These are phyloP conservation scores for Parapsyche elsis DNA, from an alignment of 1,140 invertebrate species.

Conservation along the genomic window DNA sequence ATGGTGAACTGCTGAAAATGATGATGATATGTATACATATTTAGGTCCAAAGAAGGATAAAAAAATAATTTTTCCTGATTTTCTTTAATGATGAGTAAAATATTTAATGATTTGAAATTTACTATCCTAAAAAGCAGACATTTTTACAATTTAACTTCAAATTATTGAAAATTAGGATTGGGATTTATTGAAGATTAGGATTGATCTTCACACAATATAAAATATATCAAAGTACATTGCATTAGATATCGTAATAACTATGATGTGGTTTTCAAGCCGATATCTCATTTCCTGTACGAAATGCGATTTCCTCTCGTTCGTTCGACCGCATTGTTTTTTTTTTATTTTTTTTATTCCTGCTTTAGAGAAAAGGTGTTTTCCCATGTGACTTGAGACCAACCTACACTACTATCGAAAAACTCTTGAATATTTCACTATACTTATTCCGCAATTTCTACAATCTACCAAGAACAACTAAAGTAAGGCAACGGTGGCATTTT, in stretches of 20 bases:
- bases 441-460: not conserved
- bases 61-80: too few species aligned
- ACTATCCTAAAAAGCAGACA: too few species aligned
- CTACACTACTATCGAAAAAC: not conserved
- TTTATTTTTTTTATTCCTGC: not conserved
- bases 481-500: not conserved
- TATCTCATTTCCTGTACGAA: not conserved
- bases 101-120: too few species aligned
- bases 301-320: not conserved
- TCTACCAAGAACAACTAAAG: not conserved
- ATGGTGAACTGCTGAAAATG: not conserved
- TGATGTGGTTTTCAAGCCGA: not conserved
- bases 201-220: too few species aligned
- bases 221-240: too few species aligned
- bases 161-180: too few species aligned
- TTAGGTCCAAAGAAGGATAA: too few species aligned
- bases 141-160: too few species aligned
- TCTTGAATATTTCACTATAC: slow-evolving; percentile 14
- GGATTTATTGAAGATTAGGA: too few species aligned
- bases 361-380: slow-evolving; percentile 1
- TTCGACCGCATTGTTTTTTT: slow-evolving; percentile 20
- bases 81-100: too few species aligned
- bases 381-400: not conserved
- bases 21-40: not conserved
- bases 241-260: not conserved